Base-by-base conservation (phyloP, 2,888 invertebrate species). In the Fabriciana adippe region DNA sequence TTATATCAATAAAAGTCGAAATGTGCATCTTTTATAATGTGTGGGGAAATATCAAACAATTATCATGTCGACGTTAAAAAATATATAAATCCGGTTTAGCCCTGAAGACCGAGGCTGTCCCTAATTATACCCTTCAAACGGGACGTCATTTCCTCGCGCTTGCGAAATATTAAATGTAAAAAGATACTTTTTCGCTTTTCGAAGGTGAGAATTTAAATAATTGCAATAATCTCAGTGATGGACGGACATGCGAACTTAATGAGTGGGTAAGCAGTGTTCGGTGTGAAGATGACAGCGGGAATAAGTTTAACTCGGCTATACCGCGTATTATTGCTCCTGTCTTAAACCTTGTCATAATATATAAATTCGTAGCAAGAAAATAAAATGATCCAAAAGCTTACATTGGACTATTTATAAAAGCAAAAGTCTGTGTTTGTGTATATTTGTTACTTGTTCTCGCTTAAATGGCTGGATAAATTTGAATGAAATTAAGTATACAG, bases 131-230 rank as follows among this genome's bases (percentile, higher is more conserved):
- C 90, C 90, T 90, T 91, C 91, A 90, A 91, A 91, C 88, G 89
- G 91, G 90, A 89, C 90, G 91, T 90, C 90, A 91, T 90, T 92
- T 91, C 89, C 89, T 87, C 83, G 81, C 88, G 82, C 87, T 92
- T 89, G 86, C 90, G 89, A 90, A 91, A 92, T 87, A 89, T 92
- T 90, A 90, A 89, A 87, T 86, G 80, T 86, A 87, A 90, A 91
- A 88, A 86, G 85, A 84, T 11, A 41, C 83, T 88, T 91, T 92
- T 91, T 90, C 86, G 84, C 80, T 78, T 87, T 87, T 82, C 88
- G 85, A 89, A 92, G 92, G 92, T 92, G 92, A 91, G 92, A 92
- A 92, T 92, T 92, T 92, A 92, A 92, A 92, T 92, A 92, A 92
- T 92, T 92, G 92, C 91, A 92, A 92, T 92, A 91, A 92, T 92